Evolutionary conservation across 2,113 vertebrate genomes (phyloP).

Genomic region (Guaruba guarouba): DNA sequence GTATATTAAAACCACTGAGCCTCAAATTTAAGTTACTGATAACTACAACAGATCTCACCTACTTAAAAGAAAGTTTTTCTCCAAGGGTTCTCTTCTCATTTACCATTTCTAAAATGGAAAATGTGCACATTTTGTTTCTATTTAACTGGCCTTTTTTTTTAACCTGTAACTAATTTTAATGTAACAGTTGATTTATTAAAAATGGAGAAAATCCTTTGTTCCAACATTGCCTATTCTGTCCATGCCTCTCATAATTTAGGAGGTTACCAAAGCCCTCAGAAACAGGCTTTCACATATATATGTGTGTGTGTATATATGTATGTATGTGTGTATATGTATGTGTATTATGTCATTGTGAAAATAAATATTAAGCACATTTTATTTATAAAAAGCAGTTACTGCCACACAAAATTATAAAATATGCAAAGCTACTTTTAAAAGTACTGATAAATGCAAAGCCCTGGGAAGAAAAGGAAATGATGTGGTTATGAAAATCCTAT

Average conservation of each 20-base stretch:
- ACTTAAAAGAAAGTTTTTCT: background rate
- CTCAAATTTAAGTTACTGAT: background rate
- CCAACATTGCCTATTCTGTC: background rate
- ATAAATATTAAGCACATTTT: conserved; percentile 2
- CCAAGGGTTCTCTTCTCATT: background rate
- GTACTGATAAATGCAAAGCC: background rate
- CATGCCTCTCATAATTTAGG: background rate
- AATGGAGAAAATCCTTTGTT: conserved; percentile 14
- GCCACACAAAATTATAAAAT: background rate
- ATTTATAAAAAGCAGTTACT: background rate
- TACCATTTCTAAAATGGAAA: background rate
- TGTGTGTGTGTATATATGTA: background rate
- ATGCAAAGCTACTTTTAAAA: background rate
- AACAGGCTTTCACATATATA: background rate
- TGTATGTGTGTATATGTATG: background rate
- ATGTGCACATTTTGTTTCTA: background rate
- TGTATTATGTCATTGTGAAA: conserved; percentile 23
- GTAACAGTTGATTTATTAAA: conserved; percentile 28
- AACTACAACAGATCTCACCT: background rate
- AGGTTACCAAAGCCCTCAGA: background rate
- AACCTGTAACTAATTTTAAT: background rate
- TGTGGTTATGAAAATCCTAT: background rate
- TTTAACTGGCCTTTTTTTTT: background rate
- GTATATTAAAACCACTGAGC: background rate
- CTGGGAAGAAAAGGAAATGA: background rate